Conservation (phyloP, 2,888 invertebrate species). For the Zaprionus bogoriensis region DNA sequence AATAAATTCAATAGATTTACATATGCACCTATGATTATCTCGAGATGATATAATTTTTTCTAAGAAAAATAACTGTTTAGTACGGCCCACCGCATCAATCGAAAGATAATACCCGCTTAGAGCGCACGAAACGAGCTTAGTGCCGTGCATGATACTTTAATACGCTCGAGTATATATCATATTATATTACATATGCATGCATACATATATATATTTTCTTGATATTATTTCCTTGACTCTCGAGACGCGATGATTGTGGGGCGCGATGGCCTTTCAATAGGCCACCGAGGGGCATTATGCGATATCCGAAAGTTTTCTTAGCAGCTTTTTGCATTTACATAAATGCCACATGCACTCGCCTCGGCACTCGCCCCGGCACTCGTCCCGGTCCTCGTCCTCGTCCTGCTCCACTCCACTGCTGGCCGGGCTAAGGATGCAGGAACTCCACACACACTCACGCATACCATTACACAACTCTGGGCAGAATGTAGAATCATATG, state of each 20-base stretch:
- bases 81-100: neutral
- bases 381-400: no score
- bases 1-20: no score
- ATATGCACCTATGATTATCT: no score
- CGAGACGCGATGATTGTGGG: neutral
- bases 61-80: no score
- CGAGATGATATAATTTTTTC: no score
- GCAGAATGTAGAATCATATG: constrained; percentile 10
- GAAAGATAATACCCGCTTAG: neutral
- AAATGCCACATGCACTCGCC: constrained; percentile 20
- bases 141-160: neutral
- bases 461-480: neutral
- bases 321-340: constrained; percentile 14
- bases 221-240: neutral
- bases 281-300: neutral
- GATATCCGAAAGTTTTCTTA: constrained; percentile 14
- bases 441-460: neutral
- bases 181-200: no score
- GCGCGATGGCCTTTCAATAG: neutral
- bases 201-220: neutral
- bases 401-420: no score
- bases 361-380: neutral
- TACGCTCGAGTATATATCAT: no score
- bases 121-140: neutral
- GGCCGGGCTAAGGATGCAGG: neutral